Evolutionary conservation across 1,140 invertebrate species (phyloP).

Genomic region (Calliopsis andreniformis): DNA sequence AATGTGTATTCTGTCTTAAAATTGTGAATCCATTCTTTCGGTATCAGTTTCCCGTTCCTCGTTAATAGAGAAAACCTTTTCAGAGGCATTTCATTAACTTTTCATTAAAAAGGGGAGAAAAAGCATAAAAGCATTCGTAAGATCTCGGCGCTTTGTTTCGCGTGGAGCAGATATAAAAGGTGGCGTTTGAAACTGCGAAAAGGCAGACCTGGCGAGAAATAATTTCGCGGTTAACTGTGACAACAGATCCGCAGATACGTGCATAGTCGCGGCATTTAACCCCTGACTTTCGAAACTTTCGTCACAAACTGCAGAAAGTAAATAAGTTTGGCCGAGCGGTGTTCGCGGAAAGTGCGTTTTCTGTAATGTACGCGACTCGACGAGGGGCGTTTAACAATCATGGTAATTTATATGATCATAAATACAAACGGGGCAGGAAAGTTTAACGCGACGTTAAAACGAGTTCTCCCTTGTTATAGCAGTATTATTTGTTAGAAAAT

Average conservation of each 20-base stretch:
- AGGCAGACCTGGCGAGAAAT: background rate
- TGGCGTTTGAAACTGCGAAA: background rate
- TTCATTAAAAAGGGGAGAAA: background rate
- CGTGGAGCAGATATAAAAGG: background rate
- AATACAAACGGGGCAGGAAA: background rate
- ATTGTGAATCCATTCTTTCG: background rate
- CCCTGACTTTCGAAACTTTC: background rate
- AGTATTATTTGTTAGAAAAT: constrained; percentile 18
- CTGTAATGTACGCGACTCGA: background rate
- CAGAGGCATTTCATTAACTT: background rate
- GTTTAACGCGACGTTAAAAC: constrained; percentile 2
- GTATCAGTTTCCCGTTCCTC: background rate
- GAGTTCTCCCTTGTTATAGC: constrained; percentile 1
- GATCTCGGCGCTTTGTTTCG: background rate
- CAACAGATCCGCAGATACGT: background rate
- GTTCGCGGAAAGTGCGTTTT: constrained; percentile 10
- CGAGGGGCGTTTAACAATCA: background rate
- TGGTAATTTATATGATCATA: constrained; percentile 16
- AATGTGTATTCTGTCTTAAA: background rate
- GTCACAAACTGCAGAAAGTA: constrained; percentile 9
- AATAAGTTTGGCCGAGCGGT: constrained; percentile 18
- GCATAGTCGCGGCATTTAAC: background rate
- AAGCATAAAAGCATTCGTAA: background rate
- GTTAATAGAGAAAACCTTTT: background rate
- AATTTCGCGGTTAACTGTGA: constrained; percentile 4